Percentiles rank a stretch among this genome's conserved stretches.
Evolutionary conservation across 2,888 invertebrate species (phyloP).

Genomic region (Auanema freiburgensis): DNA sequence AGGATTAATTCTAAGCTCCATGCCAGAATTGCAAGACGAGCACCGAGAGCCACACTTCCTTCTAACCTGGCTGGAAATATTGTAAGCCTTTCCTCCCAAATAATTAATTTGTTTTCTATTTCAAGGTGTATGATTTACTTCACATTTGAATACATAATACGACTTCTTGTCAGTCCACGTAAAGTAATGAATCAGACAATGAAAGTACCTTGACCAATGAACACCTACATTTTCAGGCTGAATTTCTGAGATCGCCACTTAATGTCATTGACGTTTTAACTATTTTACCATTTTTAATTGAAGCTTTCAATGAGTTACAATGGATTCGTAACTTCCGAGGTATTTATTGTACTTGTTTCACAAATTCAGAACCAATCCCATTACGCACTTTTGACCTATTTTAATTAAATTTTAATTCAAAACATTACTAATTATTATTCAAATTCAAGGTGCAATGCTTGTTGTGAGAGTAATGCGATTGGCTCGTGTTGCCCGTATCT

Average conservation of each 20-base stretch:
- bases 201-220: background rate
- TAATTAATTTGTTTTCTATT: conserved; percentile 8
- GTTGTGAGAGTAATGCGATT: conserved; percentile 59
- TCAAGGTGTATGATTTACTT: conserved; percentile 62
- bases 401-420: background rate
- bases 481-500: conserved; percentile 58
- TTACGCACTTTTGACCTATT: background rate
- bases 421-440: background rate
- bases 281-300: conserved; percentile 51
- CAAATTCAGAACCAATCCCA: no score
- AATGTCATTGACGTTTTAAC: conserved; percentile 62
- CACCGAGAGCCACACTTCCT: conserved; percentile 45
- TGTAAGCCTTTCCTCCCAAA: conserved; percentile 13
- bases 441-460: conserved; percentile 55
- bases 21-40: conserved; percentile 60
- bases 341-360: conserved; percentile 9
- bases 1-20: conserved; percentile 58
- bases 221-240: conserved; percentile 23
- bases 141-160: conserved; percentile 54
- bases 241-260: conserved; percentile 53
- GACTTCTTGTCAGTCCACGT: conserved; percentile 54
- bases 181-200: conserved; percentile 32
- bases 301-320: conserved; percentile 45
- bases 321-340: conserved; percentile 53
- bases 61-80: conserved; percentile 29